phyloP scores from a whole-genome alignment of 1,140 invertebrate species.

The Penaeus vannamei region DNA sequence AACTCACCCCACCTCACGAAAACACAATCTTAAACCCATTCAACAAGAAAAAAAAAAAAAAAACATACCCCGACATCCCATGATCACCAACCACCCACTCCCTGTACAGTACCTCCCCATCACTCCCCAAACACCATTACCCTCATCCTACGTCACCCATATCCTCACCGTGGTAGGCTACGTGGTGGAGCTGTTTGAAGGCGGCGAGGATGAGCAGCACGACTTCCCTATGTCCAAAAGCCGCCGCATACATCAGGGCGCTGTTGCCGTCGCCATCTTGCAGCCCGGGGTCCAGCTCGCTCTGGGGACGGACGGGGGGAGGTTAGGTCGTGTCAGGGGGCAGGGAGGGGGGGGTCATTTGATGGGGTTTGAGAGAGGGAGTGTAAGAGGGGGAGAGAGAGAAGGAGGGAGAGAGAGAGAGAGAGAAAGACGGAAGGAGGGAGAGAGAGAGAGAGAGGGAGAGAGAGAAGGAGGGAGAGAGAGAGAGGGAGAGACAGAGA shows the following conservation, averaged over 20 bases:
- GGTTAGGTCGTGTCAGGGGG: neutral
- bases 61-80: too few relatives aligned
- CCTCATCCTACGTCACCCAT: too few relatives aligned
- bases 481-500: too few relatives aligned
- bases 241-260: conserved; percentile 49
- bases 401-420: neutral
- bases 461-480: too few relatives aligned
- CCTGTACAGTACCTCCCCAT: too few relatives aligned
- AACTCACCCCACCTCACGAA: too few relatives aligned
- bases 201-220: conserved; percentile 42
- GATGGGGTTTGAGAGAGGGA: neutral
- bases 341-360: neutral
- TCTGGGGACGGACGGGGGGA: neutral
- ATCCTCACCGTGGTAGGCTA: conserved; percentile 25
- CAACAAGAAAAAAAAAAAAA: too few relatives aligned
- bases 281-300: conserved; percentile 28
- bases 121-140: too few relatives aligned
- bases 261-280: conserved; percentile 53
- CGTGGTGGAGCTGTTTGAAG: conserved; percentile 37
- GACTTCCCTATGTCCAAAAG: conserved; percentile 38
- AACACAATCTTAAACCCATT: too few relatives aligned
- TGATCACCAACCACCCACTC: too few relatives aligned
- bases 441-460: too few relatives aligned
- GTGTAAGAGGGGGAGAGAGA: neutral
- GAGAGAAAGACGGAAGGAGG: neutral